These are phyloP conservation scores for Flabesymbios commensalis DNA, from an alignment of 2,888 invertebrate genomes.

Conservation along the genomic window DNA sequence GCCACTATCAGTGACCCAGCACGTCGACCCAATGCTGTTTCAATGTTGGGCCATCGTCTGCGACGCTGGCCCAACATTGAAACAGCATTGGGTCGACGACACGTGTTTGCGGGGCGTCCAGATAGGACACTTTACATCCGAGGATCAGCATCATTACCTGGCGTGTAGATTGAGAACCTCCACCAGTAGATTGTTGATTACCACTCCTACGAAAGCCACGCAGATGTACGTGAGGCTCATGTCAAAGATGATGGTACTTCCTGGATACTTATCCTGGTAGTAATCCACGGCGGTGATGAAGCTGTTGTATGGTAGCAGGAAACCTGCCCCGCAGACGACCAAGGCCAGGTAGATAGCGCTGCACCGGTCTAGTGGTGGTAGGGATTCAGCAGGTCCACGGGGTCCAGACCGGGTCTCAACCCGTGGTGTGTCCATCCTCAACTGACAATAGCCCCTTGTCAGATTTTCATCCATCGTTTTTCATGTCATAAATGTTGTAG, in stretches of 20 bases:
- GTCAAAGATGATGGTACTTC: slow-evolving; percentile 83
- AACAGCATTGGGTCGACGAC: too few species aligned
- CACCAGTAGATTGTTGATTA: slow-evolving; percentile 82
- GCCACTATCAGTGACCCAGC: too few species aligned
- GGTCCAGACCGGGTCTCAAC: slow-evolving; percentile 4
- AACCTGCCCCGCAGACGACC: slow-evolving; percentile 84
- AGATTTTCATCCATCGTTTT: slow-evolving; percentile 15
- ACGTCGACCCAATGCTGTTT: too few species aligned
- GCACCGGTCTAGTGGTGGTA: slow-evolving; percentile 60
- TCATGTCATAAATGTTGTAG: too few species aligned
- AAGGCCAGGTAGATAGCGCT: slow-evolving; percentile 76
- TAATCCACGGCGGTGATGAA: slow-evolving; percentile 94
- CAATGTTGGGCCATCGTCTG: too few species aligned
- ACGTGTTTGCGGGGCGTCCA: too few species aligned
- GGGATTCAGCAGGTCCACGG: slow-evolving; percentile 26
- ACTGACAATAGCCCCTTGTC: slow-evolving; percentile 13
- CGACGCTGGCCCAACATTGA: too few species aligned
- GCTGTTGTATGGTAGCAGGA: slow-evolving; percentile 89
- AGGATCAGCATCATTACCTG: too few species aligned
- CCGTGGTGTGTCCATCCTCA: slow-evolving; percentile 16
- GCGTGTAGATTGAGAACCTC: slow-evolving; percentile 81
- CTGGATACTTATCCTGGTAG: slow-evolving; percentile 68
- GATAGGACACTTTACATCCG: too few species aligned
- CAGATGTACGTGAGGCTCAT: slow-evolving; percentile 90
- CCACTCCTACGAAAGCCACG: slow-evolving; percentile 85